Conservation (phyloP, 2,888 invertebrate species). For the Scaptomyza caliginosa region DNA sequence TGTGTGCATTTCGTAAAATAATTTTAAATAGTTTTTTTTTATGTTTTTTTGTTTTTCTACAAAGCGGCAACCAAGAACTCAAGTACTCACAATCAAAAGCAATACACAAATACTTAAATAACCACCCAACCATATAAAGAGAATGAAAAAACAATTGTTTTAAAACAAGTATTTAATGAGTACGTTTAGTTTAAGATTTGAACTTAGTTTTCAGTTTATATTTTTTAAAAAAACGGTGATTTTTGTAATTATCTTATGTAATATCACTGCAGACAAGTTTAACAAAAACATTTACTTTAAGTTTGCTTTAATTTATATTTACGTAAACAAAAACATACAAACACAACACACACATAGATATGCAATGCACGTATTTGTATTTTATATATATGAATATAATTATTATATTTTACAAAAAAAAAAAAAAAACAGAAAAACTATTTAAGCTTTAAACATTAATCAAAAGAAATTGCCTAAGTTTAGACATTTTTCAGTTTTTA, state of each 20-base stretch:
- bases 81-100: constrained; percentile 61
- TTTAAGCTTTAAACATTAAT: constrained; percentile 73
- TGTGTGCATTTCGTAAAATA: constrained; percentile 52
- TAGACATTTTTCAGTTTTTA: constrained; percentile 53
- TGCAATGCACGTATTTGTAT: constrained; percentile 46
- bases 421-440: constrained; percentile 35
- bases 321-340: constrained; percentile 14
- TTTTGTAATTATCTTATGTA: constrained; percentile 45
- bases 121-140: constrained; percentile 15
- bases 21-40: constrained; percentile 18
- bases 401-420: constrained; percentile 53
- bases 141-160: constrained; percentile 19
- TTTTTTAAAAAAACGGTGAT: constrained; percentile 32
- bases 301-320: constrained; percentile 53
- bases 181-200: constrained; percentile 56
- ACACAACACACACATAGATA: constrained; percentile 11
- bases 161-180: constrained; percentile 42
- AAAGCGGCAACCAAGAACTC: constrained; percentile 40
- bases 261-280: constrained; percentile 41
- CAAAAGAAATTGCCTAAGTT: constrained; percentile 50
- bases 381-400: constrained; percentile 40
- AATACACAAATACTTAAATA: constrained; percentile 56
- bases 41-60: constrained; percentile 9
- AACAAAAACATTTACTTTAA: constrained; percentile 31
- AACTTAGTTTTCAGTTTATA: constrained; percentile 25